Percentiles rank a stretch among this genome's conserved stretches.
Conservation (phyloP, 2,113 vertebrate genomes). For the Aptenodytes forsteri region DNA sequence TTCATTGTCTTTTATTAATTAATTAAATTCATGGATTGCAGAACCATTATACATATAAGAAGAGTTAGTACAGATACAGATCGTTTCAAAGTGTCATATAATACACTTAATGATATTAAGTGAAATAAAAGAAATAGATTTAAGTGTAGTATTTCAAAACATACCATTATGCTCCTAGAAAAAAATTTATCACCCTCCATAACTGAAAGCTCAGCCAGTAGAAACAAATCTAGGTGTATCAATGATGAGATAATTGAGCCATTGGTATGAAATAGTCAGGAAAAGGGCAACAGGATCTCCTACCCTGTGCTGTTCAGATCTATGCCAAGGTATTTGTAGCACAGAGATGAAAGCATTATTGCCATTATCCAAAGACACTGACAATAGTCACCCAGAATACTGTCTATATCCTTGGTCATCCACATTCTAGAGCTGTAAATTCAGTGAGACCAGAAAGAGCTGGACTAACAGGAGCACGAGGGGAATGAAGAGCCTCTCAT, state of each 20-base stretch:
- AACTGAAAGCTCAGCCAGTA: neutral
- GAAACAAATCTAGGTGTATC: neutral
- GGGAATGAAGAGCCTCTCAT: neutral
- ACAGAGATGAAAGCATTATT: neutral
- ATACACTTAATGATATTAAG: neutral
- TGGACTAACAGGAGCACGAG: neutral
- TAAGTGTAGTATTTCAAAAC: neutral
- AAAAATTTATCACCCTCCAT: neutral
- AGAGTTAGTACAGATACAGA: neutral
- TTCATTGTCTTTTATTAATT: neutral
- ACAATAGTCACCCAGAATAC: neutral
- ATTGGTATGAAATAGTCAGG: neutral
- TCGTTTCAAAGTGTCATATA: neutral
- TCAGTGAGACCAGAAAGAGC: neutral
- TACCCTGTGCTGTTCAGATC: neutral
- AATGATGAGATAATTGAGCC: neutral
- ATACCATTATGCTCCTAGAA: neutral
- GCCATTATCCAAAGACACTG: neutral
- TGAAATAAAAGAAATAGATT: neutral
- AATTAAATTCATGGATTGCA: neutral
- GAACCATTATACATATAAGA: neutral
- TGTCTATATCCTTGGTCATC: neutral
- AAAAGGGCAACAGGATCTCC: neutral
- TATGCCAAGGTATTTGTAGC: neutral
- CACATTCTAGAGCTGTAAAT: neutral